Percentiles rank a stretch among this genome's conserved stretches.
Conservation (phyloP, 2,888 invertebrate genomes). For the Leucania comma region DNA sequence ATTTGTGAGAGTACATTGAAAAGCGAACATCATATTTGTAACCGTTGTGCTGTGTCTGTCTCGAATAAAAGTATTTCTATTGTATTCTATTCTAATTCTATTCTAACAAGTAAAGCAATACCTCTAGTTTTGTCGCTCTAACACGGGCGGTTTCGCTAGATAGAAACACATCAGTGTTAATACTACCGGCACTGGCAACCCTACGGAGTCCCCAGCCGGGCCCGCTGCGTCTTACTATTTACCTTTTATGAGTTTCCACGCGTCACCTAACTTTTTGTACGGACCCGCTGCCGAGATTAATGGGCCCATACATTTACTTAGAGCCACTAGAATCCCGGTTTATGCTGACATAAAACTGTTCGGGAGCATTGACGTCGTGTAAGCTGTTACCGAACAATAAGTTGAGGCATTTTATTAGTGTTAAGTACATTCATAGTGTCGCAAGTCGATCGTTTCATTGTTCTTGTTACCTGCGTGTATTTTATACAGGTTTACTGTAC, state of each 20-base stretch:
- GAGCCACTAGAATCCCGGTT: constrained; percentile 33
- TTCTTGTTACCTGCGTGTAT: too few relatives aligned
- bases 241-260: constrained; percentile 64
- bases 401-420: constrained; percentile 20
- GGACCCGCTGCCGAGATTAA: constrained; percentile 31
- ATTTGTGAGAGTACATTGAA: too few relatives aligned
- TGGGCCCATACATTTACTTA: constrained; percentile 45
- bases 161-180: too few relatives aligned
- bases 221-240: constrained; percentile 31
- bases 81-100: too few relatives aligned
- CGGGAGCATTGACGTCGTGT: constrained; percentile 16
- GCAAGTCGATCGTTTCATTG: not conserved
- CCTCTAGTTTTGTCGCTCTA: too few relatives aligned
- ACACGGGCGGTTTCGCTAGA: too few relatives aligned
- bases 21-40: too few relatives aligned
- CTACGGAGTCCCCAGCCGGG: not conserved
- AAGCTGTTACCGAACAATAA: constrained; percentile 21
- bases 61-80: too few relatives aligned
- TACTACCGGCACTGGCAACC: not conserved
- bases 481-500: not conserved
- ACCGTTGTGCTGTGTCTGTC: too few relatives aligned
- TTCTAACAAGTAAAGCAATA: too few relatives aligned
- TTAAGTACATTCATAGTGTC: not conserved
- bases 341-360: constrained; percentile 62
- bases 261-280: constrained; percentile 52